phyloP scores from a whole-genome alignment of 2,888 invertebrate genomes.

The Mechanitis mazaeus region DNA sequence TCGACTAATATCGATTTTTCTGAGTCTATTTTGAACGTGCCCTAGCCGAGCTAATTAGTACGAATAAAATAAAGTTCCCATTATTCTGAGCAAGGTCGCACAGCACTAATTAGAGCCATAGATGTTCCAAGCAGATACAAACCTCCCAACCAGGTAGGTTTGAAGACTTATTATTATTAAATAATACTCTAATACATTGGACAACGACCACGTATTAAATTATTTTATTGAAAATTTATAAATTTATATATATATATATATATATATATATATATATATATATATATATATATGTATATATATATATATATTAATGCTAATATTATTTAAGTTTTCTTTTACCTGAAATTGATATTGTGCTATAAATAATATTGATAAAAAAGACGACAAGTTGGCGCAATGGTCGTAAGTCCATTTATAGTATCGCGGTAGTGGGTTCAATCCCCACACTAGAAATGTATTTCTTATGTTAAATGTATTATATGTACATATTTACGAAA shows the following conservation, averaged over 20 bases:
- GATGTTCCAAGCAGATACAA: neutral
- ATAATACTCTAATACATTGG: too few species aligned
- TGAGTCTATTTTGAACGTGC: slow-evolving; percentile 10
- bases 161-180: neutral
- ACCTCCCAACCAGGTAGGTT: neutral
- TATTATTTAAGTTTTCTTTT: neutral
- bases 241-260: too few species aligned
- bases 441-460: neutral
- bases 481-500: too few species aligned
- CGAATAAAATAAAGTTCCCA: slow-evolving; percentile 45
- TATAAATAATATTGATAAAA: slow-evolving; percentile 1
- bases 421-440: too few species aligned
- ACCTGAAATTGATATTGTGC: neutral
- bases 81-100: slow-evolving; percentile 4
- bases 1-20: neutral
- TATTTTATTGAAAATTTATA: too few species aligned
- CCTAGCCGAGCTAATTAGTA: slow-evolving; percentile 50
- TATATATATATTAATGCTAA: too few species aligned
- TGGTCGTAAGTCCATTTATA: too few species aligned
- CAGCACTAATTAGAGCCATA: slow-evolving; percentile 1
- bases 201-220: too few species aligned
- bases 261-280: too few species aligned
- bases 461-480: too few species aligned
- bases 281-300: too few species aligned
- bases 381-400: slow-evolving; percentile 10